These are phyloP conservation scores for Pimephales promelas DNA, from an alignment of 2,113 vertebrate genomes.

Conservation along the genomic window DNA sequence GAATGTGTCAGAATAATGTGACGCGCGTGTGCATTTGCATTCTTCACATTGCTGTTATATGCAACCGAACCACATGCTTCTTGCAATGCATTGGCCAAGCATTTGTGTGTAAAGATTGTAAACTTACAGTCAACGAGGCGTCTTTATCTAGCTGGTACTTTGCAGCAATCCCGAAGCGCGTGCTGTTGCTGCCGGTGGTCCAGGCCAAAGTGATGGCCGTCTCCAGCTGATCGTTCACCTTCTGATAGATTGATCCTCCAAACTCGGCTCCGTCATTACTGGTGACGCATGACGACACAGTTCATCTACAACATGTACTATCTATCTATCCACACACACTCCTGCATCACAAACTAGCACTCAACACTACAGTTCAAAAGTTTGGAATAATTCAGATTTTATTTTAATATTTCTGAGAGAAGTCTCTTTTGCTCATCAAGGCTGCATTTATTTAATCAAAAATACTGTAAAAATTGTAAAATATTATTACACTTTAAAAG, in stretches of 20 bases:
- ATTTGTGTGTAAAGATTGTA: background rate
- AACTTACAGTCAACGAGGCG: slow-evolving; percentile 86
- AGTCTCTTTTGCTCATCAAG: too few relatives aligned
- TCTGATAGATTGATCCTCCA: slow-evolving; percentile 96
- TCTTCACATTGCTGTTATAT: background rate
- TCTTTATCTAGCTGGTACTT: slow-evolving; percentile 91
- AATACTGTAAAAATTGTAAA: too few relatives aligned
- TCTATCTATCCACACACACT: too few relatives aligned
- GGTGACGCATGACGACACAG: slow-evolving; percentile 27
- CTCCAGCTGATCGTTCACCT: slow-evolving; percentile 87
- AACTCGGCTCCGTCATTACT: slow-evolving; percentile 97
- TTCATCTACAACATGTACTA: too few relatives aligned
- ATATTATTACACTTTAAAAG: too few relatives aligned
- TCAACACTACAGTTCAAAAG: too few relatives aligned
- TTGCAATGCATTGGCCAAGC: background rate
- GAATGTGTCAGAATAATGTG: background rate
- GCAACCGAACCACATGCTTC: background rate
- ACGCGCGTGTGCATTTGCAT: background rate
- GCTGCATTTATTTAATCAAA: too few relatives aligned
- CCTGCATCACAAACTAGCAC: too few relatives aligned
- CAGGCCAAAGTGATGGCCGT: slow-evolving; percentile 92
- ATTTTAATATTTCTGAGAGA: too few relatives aligned
- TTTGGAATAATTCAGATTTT: too few relatives aligned
- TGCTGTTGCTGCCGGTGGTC: slow-evolving; percentile 98
- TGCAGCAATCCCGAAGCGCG: slow-evolving; percentile 90